Evolutionary conservation across 2,797 vertebrate species (phyloP), one percentile per base, ranked within the genome.

Genomic region (Channa striata): DNA sequence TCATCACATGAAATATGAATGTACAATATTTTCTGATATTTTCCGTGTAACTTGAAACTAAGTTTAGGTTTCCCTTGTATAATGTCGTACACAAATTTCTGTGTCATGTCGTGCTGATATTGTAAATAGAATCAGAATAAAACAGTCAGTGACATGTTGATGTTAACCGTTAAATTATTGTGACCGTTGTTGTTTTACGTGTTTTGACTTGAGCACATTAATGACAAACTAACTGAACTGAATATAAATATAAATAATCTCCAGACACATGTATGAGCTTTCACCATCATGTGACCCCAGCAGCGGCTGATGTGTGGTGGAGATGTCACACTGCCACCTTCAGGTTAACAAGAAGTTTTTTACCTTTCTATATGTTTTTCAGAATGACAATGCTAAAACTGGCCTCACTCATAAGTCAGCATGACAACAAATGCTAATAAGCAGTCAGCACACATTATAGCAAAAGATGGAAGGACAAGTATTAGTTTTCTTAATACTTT

Each of bases 51-150:
- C 23, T 48, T 77, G 51, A 74, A n/a, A 21, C 6, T 25, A 25
- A 6, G n/a, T 71, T 50, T 2, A 0, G 0, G 23, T 57, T 69
- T 64, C 39, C 0, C 14, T 23, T 30, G 14, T 48, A 14, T 43
- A 11, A 16, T 40, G n/a, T 20, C 37, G 8, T 37, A 3, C n/a
- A 7, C 59, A 66, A 17, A 11, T 54, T 4, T 51, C 54, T 42
- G 17, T 62, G 9, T 48, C 4, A 2, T 12, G 16, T 64, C 19
- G n/a, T 59, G 11, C 51, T 47, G n/a, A 30, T 59, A 40, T 0
- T 92, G 87, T 91, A 87, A 84, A 90, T 91, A 88, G 0, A 59
- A 48, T 40, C 51, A 56, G 5, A 85, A 87, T 82, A 81, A 87
- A 87, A 66, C 17, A 14, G 61, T 14, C 8, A 67, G 3, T 36